These are phyloP conservation scores for Oceanites oceanicus DNA, from an alignment of 2,113 vertebrate genomes.

Conservation along the genomic window DNA sequence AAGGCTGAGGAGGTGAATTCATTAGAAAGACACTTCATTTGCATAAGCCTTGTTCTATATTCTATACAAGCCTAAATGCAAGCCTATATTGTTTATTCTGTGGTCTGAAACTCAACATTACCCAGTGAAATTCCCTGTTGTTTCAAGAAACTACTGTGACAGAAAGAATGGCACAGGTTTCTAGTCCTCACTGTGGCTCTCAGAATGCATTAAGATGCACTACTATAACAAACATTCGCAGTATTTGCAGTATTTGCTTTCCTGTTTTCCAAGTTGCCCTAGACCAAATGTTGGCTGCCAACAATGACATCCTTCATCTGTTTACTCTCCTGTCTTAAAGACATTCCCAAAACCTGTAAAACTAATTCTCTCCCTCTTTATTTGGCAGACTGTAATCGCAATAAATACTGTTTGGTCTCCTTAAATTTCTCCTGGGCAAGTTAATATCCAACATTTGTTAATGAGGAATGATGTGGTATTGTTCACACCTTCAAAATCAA, in stretches of 20 bases:
- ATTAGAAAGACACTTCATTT: neutral
- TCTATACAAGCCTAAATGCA: neutral
- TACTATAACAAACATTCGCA: fast-evolving
- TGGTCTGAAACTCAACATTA: neutral
- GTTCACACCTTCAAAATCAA: neutral
- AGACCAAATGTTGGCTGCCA: neutral
- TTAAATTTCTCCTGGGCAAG: neutral
- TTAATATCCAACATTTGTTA: neutral
- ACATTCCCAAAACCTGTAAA: neutral
- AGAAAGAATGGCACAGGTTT: neutral
- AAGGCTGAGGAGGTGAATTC: neutral
- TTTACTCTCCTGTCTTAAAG: neutral
- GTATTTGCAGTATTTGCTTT: too few species aligned
- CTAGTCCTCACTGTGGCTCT: neutral
- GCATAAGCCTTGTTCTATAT: neutral
- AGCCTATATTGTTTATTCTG: neutral
- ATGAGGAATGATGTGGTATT: neutral
- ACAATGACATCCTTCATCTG: neutral
- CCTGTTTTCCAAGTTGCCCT: neutral
- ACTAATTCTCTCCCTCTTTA: neutral
- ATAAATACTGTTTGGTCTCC: neutral
- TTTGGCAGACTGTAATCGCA: neutral
- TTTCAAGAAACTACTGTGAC: neutral
- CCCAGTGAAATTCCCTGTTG: neutral
- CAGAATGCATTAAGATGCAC: neutral